phyloP scores from a whole-genome alignment of 2,888 invertebrate genomes.

The Temnothorax unifasciatus region DNA sequence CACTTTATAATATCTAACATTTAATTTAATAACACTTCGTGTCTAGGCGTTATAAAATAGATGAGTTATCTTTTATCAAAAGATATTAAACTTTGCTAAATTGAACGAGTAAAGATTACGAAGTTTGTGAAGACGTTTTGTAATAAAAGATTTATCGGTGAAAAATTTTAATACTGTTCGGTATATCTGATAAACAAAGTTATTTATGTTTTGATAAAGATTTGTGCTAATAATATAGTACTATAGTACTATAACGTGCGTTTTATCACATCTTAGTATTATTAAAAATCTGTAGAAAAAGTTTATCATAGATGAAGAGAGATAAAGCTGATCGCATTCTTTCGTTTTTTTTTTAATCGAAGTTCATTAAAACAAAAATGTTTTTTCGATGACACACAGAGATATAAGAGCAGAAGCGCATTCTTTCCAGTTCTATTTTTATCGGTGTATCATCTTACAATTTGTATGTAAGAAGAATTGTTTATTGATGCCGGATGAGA shows the following conservation, averaged over 20 bases:
- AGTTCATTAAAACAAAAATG: background rate
- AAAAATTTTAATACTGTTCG: background rate
- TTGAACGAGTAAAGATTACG: background rate
- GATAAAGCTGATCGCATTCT: slow-evolving; percentile 7
- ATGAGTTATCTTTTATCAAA: slow-evolving; percentile 3
- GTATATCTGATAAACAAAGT: background rate
- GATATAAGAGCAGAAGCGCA: background rate
- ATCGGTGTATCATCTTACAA: slow-evolving; percentile 4
- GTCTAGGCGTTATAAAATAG: background rate
- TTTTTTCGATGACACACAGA: background rate
- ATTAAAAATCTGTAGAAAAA: background rate
- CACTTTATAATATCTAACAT: background rate
- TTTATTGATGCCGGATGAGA: background rate
- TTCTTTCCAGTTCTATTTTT: background rate
- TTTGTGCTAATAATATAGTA: background rate
- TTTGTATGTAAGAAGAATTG: background rate
- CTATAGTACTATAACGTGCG: background rate
- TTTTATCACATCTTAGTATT: background rate
- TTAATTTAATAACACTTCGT: background rate
- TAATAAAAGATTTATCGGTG: background rate
- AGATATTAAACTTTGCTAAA: background rate
- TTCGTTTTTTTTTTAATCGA: background rate
- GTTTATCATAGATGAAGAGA: background rate
- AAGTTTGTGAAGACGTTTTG: background rate
- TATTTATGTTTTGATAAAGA: background rate